Conservation (phyloP, 2,888 invertebrate genomes). For the Thecophora atra region DNA sequence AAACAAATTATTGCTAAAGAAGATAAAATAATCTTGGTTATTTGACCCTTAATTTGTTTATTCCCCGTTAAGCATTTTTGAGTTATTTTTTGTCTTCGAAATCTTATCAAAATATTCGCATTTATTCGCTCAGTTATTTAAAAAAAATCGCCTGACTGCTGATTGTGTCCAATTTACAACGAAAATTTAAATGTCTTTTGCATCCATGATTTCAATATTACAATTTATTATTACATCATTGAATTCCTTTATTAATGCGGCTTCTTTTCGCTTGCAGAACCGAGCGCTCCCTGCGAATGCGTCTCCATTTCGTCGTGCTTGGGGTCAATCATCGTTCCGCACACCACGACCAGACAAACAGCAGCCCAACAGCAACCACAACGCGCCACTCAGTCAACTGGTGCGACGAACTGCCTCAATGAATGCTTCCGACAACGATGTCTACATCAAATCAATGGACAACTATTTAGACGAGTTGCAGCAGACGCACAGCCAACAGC, state of each 20-base stretch:
- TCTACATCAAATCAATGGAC: conserved; percentile 69
- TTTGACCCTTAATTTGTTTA: no score
- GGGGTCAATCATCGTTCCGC: conserved; percentile 73
- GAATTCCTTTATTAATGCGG: background rate
- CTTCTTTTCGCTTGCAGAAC: conserved; percentile 61
- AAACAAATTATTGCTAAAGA: background rate
- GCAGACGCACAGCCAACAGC: conserved; percentile 46
- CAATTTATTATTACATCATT: background rate
- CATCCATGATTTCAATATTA: no score
- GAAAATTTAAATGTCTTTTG: no score
- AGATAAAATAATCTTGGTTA: no score
- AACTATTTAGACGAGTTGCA: conserved; percentile 55
- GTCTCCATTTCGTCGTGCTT: conserved; percentile 67
- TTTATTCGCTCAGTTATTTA: no score
- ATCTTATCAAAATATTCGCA: no score
- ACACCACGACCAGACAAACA: conserved; percentile 71
- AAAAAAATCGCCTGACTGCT: no score
- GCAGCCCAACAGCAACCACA: conserved; percentile 19
- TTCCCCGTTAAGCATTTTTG: no score
- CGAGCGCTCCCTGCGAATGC: conserved; percentile 62
- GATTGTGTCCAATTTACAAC: no score
- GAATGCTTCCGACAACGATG: conserved; percentile 66
- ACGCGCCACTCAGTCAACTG: conserved; percentile 47
- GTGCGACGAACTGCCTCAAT: conserved; percentile 67
- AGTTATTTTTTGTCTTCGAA: no score